phyloP scores from a whole-genome alignment of 2,797 vertebrate species.

The Protonibea diacanthus region DNA sequence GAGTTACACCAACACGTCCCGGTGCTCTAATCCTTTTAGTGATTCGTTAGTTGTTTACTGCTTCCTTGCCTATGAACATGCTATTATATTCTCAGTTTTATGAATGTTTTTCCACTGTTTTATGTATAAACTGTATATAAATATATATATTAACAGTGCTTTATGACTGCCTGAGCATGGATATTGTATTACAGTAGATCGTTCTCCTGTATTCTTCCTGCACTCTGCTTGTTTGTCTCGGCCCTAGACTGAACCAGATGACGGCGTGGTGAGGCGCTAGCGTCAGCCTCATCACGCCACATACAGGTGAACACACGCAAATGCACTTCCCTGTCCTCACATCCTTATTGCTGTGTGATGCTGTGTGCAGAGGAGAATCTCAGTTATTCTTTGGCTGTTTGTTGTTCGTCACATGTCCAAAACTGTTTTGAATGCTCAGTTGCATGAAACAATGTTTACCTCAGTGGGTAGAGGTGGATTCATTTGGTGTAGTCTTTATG shows the following conservation, averaged over 20 bases:
- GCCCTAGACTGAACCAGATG: slow-evolving; percentile 55
- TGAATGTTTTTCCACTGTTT: slow-evolving; percentile 78
- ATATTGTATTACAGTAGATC: slow-evolving; percentile 74
- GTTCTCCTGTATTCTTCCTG: slow-evolving; percentile 59
- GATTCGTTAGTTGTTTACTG: slow-evolving; percentile 63
- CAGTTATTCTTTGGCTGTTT: slow-evolving; percentile 18
- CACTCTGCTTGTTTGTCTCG: slow-evolving; percentile 66
- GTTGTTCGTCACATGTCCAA: slow-evolving; percentile 19
- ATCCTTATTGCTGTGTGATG: slow-evolving; percentile 8
- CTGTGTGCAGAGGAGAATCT: slow-evolving; percentile 25
- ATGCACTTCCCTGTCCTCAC: slow-evolving; percentile 42
- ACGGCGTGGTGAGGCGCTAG: slow-evolving; percentile 6
- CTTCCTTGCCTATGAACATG: slow-evolving; percentile 63
- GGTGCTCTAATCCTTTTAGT: slow-evolving; percentile 59
- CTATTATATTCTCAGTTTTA: slow-evolving; percentile 73
- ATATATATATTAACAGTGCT: slow-evolving; percentile 86
- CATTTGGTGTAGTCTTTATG: not conserved
- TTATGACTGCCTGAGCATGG: slow-evolving; percentile 84
- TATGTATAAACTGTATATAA: slow-evolving; percentile 86
- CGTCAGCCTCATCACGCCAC: slow-evolving; percentile 38
- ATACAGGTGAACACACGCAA: slow-evolving; percentile 21
- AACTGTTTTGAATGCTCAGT: not conserved
- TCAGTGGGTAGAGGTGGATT: not conserved
- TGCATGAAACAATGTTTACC: not conserved
- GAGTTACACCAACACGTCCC: slow-evolving; percentile 33